A percentile compares a stretch with the other conserved stretches of the same genome.
phyloP scores from a whole-genome alignment of 2,797 vertebrate species.

The Cyclopterus lumpus region DNA sequence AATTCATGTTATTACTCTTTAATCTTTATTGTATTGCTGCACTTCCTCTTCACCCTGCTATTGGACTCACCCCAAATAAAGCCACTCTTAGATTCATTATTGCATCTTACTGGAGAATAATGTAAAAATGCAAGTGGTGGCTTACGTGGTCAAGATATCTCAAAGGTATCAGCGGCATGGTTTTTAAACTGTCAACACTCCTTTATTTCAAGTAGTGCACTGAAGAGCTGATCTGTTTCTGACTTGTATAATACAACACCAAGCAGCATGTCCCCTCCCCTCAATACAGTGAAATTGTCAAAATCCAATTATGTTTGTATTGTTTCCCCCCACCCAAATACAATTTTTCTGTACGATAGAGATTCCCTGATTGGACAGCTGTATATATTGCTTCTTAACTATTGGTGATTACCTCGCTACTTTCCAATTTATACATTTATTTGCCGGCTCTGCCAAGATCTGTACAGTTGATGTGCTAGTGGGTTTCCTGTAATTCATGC shows the following conservation, averaged over 20 bases:
- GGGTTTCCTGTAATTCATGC: constrained; percentile 83
- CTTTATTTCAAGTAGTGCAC: constrained; percentile 50
- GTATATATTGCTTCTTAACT: constrained; percentile 83
- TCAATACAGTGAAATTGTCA: constrained; percentile 41
- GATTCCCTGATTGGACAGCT: constrained; percentile 76
- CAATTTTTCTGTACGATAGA: constrained; percentile 74
- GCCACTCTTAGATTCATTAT: constrained; percentile 48
- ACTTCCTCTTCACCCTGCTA: constrained; percentile 68
- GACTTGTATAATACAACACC: constrained; percentile 67
- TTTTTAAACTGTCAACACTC: constrained; percentile 32
- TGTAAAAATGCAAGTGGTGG: constrained; percentile 7
- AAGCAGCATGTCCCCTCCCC: constrained; percentile 59
- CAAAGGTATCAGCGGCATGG: constrained; percentile 45
- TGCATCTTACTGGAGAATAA: constrained; percentile 52
- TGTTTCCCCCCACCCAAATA: constrained; percentile 19
- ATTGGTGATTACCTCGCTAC: constrained; percentile 74
- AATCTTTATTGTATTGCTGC: constrained; percentile 67
- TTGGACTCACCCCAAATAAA: constrained; percentile 54
- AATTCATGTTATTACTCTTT: constrained; percentile 69
- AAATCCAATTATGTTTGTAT: constrained; percentile 40
- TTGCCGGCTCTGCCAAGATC: constrained; percentile 72
- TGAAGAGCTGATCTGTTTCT: constrained; percentile 56
- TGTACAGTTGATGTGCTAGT: constrained; percentile 81
- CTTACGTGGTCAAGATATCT: neutral
- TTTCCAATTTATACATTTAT: constrained; percentile 67